Conservation (phyloP, 2,797 vertebrate species). For the Pitangus sulphuratus region DNA sequence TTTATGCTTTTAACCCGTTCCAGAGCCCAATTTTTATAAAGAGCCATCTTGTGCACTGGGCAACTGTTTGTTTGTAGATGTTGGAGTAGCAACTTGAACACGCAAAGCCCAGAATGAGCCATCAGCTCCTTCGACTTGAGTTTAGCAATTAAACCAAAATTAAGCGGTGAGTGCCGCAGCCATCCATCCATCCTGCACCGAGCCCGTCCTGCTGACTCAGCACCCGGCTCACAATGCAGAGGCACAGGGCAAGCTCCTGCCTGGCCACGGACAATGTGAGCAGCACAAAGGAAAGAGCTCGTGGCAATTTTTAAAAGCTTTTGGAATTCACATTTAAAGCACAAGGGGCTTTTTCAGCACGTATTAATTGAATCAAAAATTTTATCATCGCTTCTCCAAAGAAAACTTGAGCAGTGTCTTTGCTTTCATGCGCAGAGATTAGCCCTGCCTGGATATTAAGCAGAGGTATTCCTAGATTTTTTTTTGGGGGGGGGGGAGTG, state of each 20-base stretch:
- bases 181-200: neutral
- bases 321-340: neutral
- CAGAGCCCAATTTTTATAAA: accelerated
- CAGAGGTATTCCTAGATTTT: neutral
- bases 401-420: neutral
- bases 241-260: neutral
- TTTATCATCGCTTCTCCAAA: neutral
- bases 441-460: neutral
- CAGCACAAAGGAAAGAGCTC: neutral
- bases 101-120: neutral
- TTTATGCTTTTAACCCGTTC: neutral
- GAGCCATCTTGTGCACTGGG: neutral
- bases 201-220: slow-evolving; percentile 40
- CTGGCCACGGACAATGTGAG: neutral
- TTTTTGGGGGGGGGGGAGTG: too few relatives aligned
- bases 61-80: neutral
- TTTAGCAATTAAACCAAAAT: slow-evolving; percentile 67
- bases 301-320: neutral
- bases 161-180: slow-evolving; percentile 9
- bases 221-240: neutral
- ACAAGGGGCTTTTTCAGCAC: neutral
- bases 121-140: slow-evolving; percentile 22
- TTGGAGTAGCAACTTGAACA: neutral
- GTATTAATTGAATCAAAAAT: neutral
- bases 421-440: neutral